These are phyloP conservation scores for Schizothorax lantsangensis DNA, from an alignment of 2,797 vertebrate species.

Conservation along the genomic window DNA sequence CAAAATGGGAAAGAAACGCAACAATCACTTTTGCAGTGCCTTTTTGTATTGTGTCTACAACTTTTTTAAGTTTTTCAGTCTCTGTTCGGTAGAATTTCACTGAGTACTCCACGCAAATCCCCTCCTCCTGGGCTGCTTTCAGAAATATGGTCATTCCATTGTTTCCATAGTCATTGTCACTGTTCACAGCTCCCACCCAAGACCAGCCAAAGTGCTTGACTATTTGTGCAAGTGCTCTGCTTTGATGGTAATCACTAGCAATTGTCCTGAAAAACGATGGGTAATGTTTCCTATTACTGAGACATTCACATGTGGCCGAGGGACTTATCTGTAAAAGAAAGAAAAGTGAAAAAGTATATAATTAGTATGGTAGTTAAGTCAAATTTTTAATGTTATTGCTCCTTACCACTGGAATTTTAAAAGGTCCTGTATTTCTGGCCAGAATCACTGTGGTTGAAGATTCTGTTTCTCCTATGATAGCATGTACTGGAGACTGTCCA, in stretches of 20 bases:
- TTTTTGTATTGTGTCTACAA: not conserved
- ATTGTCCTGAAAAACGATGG: not conserved
- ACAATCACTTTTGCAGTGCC: not conserved
- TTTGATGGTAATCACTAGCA: not conserved
- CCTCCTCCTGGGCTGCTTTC: not conserved
- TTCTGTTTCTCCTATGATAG: conserved; percentile 80
- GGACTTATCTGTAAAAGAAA: conserved; percentile 67
- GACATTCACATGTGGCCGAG: not conserved
- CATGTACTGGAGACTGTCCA: conserved; percentile 71
- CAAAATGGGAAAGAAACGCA: not conserved
- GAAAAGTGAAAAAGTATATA: conserved; percentile 4
- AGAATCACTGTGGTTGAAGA: conserved; percentile 78
- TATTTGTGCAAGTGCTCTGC: not conserved
- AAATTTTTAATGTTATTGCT: not conserved
- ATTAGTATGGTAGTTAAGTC: not conserved
- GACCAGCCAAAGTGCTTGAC: not conserved
- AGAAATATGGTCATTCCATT: not conserved
- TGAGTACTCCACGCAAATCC: not conserved
- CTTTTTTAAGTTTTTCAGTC: not conserved
- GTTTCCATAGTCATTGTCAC: not conserved
- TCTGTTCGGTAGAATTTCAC: not conserved
- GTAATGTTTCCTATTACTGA: not conserved
- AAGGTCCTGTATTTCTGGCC: conserved; percentile 74
- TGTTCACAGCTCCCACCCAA: not conserved
- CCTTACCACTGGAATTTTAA: conserved; percentile 78